Conservation (phyloP, 2,888 invertebrate genomes). For the Ormyrus nitidulus region DNA sequence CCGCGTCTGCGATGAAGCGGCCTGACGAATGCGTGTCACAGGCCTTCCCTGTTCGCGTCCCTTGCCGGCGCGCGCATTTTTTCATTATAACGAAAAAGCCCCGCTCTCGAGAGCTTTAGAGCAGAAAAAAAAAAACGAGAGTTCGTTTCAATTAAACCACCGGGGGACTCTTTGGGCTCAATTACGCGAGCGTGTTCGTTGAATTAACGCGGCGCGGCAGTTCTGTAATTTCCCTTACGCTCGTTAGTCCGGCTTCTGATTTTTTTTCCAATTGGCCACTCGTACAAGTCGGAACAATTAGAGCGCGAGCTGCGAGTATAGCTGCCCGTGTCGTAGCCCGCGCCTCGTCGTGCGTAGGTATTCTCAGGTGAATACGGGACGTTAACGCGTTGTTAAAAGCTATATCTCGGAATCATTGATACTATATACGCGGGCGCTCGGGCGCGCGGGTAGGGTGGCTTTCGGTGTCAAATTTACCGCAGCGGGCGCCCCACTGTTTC, state of each 20-base stretch:
- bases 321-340: too few species aligned
- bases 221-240: too few species aligned
- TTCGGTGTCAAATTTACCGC: constrained; percentile 61
- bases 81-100: neutral
- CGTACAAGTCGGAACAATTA: constrained; percentile 43
- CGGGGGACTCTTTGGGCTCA: too few species aligned
- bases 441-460: constrained; percentile 57
- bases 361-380: constrained; percentile 52
- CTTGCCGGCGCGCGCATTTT: neutral
- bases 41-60: too few species aligned
- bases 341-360: constrained; percentile 14
- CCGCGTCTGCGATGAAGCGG: constrained; percentile 28
- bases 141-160: too few species aligned
- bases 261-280: constrained; percentile 52
- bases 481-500: constrained; percentile 35
- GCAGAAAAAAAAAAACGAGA: too few species aligned
- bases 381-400: constrained; percentile 70
- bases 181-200: too few species aligned
- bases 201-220: too few species aligned
- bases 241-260: too few species aligned
- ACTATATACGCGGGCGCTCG: constrained; percentile 49
- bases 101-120: too few species aligned
- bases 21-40: neutral
- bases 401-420: constrained; percentile 57
- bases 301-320: neutral